These are phyloP conservation scores for Cyrtonyx montezumae DNA, from an alignment of 2,113 vertebrate species.

Conservation along the genomic window DNA sequence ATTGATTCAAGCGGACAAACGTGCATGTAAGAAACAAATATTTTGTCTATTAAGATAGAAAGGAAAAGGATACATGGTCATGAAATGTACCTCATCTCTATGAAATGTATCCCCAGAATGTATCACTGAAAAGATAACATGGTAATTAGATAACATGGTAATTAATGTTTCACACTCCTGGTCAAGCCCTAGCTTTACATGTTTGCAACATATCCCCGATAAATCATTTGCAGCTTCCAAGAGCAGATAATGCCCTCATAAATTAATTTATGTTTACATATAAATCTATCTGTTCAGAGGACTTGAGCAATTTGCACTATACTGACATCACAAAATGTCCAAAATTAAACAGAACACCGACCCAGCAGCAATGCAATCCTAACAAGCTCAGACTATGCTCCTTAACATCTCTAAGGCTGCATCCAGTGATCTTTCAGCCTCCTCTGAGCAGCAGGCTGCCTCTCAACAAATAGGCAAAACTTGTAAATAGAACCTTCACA, in stretches of 20 bases:
- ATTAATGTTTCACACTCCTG: background rate
- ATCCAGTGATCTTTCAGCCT: background rate
- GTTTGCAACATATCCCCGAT: background rate
- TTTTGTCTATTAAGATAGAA: background rate
- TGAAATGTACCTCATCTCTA: background rate
- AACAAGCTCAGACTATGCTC: background rate
- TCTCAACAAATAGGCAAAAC: background rate
- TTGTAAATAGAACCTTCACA: accelerated
- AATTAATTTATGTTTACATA: background rate
- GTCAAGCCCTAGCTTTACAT: background rate
- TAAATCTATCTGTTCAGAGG: background rate
- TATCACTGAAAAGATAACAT: background rate
- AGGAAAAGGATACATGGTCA: background rate
- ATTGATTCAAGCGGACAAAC: background rate
- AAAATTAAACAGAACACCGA: background rate
- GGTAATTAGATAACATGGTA: background rate
- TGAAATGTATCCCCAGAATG: background rate
- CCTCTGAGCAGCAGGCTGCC: accelerated
- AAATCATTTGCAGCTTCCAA: background rate
- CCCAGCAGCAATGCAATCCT: background rate
- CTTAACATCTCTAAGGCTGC: background rate
- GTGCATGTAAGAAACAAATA: background rate
- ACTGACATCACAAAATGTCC: background rate
- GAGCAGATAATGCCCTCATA: background rate
- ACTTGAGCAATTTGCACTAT: background rate